A percentile compares a stretch with the other conserved stretches of the same genome.
These are phyloP conservation scores for Rhinogobius similis DNA, from an alignment of 2,113 vertebrate species.

Conservation along the genomic window DNA sequence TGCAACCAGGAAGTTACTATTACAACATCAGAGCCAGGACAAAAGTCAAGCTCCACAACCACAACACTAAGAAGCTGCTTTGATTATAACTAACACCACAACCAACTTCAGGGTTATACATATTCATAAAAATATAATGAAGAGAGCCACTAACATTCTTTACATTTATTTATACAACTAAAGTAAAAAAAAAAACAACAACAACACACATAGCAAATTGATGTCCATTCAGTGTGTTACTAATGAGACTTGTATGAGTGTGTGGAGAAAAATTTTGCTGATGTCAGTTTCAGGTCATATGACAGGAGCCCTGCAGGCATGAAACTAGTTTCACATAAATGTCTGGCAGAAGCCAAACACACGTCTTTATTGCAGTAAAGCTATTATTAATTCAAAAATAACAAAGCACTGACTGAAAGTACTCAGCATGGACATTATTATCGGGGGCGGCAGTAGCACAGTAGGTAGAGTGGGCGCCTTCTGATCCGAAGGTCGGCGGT, in stretches of 20 bases:
- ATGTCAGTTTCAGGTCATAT: slow-evolving; percentile 14
- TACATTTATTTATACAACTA: neutral
- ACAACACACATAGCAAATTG: neutral
- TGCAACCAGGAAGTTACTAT: neutral
- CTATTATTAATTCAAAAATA: no score
- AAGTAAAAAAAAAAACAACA: neutral
- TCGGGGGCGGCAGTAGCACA: no score
- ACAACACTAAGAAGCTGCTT: neutral
- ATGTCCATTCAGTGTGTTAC: neutral
- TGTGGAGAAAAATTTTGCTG: neutral
- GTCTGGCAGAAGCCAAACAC: neutral
- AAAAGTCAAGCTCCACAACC: neutral
- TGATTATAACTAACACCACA: neutral
- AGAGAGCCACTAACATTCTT: neutral
- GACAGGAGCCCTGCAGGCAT: slow-evolving; percentile 14
- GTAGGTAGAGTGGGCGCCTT: no score
- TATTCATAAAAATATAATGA: neutral
- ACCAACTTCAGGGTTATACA: neutral
- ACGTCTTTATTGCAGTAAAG: neutral
- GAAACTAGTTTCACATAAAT: neutral
- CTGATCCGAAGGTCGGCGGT: no score
- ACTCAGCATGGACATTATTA: no score
- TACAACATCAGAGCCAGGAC: neutral
- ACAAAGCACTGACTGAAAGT: no score
- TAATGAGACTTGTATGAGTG: neutral